Evolutionary conservation across 2,113 vertebrate species (phyloP), one percentile per base, ranked within the genome.

Genomic region (Numida meleagris): DNA sequence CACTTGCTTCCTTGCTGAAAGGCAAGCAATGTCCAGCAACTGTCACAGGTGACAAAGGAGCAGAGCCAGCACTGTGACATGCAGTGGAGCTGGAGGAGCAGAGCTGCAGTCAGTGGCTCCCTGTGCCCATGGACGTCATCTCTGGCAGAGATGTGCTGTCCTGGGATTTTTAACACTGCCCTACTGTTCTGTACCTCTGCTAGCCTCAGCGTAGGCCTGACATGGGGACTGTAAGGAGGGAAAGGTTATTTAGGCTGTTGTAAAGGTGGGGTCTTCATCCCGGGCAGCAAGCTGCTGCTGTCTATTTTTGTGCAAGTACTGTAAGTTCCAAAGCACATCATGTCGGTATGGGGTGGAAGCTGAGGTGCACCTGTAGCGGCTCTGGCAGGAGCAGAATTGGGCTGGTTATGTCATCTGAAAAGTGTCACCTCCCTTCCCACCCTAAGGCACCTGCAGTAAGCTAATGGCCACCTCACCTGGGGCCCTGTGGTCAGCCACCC

Each of bases 311-410:
- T 19, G 53, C 42, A 33, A 33, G 6, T 10, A 4, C 2, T 70
- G 57, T 36, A 34, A 33, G 23, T 51, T 87, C 15, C 83, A 71
- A 38, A 23, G 40, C 5, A 6, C 50, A 4, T 0, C 50, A 27
- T 4, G 0, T 3, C 1, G 2, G 20, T 27, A 20, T 0, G 1
- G 17, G 9, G 5, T 19, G 46, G 75, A 46, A 33, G 50, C 55
- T 33, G 62, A 42, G 29, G 6, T 23, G 75, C 31, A 53, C 15
- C 9, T 86, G 18, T 9, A 53, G 4, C 14, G 14, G 50, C 38
- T 51, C 25, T 72, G 45, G 17, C 61, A 72, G 65, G 48, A 73
- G 74, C 58, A 65, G 59, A 53, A 40, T 2, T 45, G 43, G 6
- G 27, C 33, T 72, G 65, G 18, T 24, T 19, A 45, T 53, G 8